Percentiles rank a stretch among this genome's conserved stretches.
Evolutionary conservation across 1,140 invertebrate species (phyloP).

Genomic region (Macrocentrus cingulum): DNA sequence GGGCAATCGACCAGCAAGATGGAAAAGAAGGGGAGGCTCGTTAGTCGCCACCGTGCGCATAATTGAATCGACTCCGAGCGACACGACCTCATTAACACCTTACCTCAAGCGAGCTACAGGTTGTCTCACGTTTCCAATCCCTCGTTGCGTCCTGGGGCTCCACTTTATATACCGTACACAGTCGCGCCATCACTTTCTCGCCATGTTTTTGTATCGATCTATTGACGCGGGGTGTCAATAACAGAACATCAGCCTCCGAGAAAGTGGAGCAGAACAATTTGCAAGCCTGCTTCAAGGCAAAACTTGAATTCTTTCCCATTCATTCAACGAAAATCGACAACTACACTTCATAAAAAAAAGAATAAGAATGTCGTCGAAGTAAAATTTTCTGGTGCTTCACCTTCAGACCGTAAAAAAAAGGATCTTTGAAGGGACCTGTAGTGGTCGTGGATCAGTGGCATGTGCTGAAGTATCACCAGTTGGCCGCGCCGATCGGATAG

Average conservation of each 20-base stretch:
- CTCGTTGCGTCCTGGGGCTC: slow-evolving; percentile 27
- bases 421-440: slow-evolving; percentile 37
- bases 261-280: too few species aligned
- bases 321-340: too few species aligned
- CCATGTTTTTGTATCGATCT: neutral
- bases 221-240: too few species aligned
- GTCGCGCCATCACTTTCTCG: slow-evolving; percentile 16
- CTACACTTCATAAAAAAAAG: too few species aligned
- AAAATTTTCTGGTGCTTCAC: too few species aligned
- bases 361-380: too few species aligned
- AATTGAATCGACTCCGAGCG: slow-evolving; percentile 58
- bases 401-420: too few species aligned
- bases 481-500: slow-evolving; percentile 44
- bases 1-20: slow-evolving; percentile 39
- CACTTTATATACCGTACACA: neutral
- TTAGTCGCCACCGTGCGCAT: slow-evolving; percentile 55
- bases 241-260: too few species aligned
- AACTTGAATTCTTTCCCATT: too few species aligned
- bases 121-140: slow-evolving; percentile 54
- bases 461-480: slow-evolving; percentile 33
- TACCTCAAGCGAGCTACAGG: slow-evolving; percentile 53
- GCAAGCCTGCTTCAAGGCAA: too few species aligned
- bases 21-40: slow-evolving; percentile 36
- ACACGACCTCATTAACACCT: slow-evolving; percentile 61
- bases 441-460: slow-evolving; percentile 32